Conservation (phyloP, 2,888 invertebrate genomes). For the Octonoba sinensis region DNA sequence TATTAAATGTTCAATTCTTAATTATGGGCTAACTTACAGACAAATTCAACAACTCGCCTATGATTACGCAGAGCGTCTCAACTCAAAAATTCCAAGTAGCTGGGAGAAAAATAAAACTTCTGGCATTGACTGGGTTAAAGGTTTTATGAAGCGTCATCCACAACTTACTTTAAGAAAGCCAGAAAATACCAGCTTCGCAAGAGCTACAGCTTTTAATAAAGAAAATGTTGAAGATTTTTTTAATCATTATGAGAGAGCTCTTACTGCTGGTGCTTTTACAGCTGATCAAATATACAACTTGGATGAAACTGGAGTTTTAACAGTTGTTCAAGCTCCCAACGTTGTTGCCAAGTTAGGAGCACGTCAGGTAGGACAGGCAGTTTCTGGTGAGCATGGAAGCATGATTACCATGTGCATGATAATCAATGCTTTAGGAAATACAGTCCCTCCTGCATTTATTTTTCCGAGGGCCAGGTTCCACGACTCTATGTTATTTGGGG, state of each 20-base stretch:
- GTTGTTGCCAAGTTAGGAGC: slow-evolving; percentile 2
- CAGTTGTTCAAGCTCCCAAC: slow-evolving; percentile 12
- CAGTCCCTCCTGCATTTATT: slow-evolving; percentile 1
- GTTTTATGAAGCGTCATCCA: slow-evolving; percentile 10
- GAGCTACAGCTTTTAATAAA: slow-evolving; percentile 9
- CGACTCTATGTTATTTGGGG: slow-evolving; percentile 3
- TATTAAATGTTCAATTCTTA: slow-evolving; percentile 17
- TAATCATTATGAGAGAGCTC: neutral
- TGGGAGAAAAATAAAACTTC: slow-evolving; percentile 15
- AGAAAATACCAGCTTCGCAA: slow-evolving; percentile 6
- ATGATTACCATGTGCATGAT: slow-evolving; percentile 7
- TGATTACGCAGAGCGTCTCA: neutral
- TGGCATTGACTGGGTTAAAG: slow-evolving; percentile 10
- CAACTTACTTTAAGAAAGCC: slow-evolving; percentile 8
- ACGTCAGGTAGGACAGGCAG: slow-evolving; percentile 6
- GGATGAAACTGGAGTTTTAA: slow-evolving; percentile 10
- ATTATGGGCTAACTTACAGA: slow-evolving; percentile 4
- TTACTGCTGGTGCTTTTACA: neutral
- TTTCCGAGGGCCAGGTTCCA: slow-evolving; percentile 14
- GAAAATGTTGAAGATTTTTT: neutral
- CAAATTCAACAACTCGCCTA: neutral
- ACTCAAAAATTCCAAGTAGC: slow-evolving; percentile 1
- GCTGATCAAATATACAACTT: slow-evolving; percentile 13
- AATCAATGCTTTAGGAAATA: slow-evolving; percentile 7
- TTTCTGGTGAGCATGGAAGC: neutral